A percentile compares a stretch with the other conserved stretches of the same genome.
Evolutionary conservation across 64 coral and sea anemone species (phyloP).

Genomic region (Montipora cactus): DNA sequence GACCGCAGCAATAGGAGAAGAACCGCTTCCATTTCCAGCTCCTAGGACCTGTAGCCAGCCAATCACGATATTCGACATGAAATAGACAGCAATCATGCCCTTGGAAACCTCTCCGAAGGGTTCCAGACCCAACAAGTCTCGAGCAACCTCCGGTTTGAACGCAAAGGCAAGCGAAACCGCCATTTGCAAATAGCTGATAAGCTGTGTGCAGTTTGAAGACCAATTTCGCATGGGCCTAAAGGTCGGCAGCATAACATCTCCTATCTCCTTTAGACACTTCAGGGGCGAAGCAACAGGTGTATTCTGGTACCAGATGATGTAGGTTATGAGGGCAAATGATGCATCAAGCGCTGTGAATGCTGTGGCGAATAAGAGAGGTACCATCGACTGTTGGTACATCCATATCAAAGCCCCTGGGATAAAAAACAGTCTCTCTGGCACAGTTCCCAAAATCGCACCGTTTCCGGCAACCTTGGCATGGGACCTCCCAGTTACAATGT

Average conservation of each 20-base stretch:
- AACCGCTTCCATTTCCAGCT: slow-evolving; percentile 18
- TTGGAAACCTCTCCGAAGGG: background rate
- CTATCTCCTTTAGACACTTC: slow-evolving; percentile 14
- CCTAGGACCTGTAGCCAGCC: slow-evolving; percentile 35
- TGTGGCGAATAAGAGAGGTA: slow-evolving; percentile 3
- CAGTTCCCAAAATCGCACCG: slow-evolving; percentile 37
- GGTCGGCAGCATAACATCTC: background rate
- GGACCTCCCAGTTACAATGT: slow-evolving; percentile 16
- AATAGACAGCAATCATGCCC: slow-evolving; percentile 9
- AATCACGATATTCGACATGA: background rate
- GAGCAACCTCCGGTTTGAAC: slow-evolving; percentile 11
- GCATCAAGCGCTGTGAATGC: slow-evolving; percentile 2
- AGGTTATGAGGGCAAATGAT: slow-evolving; percentile 30
- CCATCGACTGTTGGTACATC: slow-evolving; percentile 6
- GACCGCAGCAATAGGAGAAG: slow-evolving; percentile 31
- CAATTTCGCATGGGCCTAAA: background rate
- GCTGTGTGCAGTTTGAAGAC: background rate
- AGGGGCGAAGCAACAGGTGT: slow-evolving; percentile 22
- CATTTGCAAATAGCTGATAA: slow-evolving; percentile 9
- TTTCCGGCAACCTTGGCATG: background rate
- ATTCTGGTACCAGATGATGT: slow-evolving; percentile 31
- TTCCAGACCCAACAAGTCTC: slow-evolving; percentile 15
- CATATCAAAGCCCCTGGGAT: background rate
- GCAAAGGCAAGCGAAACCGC: slow-evolving; percentile 14
- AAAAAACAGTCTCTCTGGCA: slow-evolving; percentile 42